phyloP scores from a whole-genome alignment of 2,888 invertebrate species.

The Himalopsyche japonica region DNA sequence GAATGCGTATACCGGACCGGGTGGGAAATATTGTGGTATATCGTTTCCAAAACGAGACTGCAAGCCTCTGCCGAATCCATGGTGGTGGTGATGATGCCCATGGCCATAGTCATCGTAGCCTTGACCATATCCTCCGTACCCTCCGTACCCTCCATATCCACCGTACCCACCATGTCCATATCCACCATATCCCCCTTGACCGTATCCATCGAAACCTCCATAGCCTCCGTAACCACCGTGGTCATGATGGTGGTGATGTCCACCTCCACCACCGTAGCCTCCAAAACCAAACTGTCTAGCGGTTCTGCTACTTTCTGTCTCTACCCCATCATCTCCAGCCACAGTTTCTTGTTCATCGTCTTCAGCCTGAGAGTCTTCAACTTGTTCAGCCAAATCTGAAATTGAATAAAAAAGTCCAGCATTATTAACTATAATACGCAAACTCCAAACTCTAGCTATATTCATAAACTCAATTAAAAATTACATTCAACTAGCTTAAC shows the following conservation, averaged over 20 bases:
- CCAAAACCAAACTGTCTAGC: slow-evolving; percentile 7
- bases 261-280: background rate
- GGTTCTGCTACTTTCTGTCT: background rate
- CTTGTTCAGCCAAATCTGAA: background rate
- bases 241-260: background rate
- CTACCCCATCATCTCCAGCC: background rate
- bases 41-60: background rate
- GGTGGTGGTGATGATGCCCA: slow-evolving; percentile 5
- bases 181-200: slow-evolving; percentile 2
- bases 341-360: background rate
- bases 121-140: slow-evolving; percentile 4
- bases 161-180: background rate
- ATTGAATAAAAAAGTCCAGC: background rate
- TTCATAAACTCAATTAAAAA: no score
- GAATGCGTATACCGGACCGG: background rate
- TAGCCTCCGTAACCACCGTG: background rate
- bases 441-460: no score
- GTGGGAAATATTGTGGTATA: background rate
- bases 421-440: no score
- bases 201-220: slow-evolving; percentile 10
- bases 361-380: background rate
- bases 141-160: background rate
- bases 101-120: background rate
- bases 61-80: slow-evolving; percentile 17
- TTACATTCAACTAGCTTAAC: no score